Percentiles rank a stretch among this genome's conserved stretches.
Evolutionary conservation across 1,140 invertebrate species (phyloP).

Genomic region (Druon quercuslanigerum): DNA sequence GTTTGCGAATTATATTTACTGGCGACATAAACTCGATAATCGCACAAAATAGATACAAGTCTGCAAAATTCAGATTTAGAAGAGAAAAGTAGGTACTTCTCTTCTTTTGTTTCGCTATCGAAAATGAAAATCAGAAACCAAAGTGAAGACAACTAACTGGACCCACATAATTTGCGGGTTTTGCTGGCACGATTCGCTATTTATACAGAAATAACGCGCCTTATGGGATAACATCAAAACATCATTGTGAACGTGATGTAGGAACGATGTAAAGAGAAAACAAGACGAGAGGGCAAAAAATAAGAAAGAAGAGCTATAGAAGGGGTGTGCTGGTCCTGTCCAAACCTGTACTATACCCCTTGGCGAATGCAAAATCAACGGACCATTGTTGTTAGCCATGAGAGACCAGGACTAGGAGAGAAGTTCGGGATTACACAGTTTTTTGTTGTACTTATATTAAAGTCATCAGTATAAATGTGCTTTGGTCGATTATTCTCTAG

Average conservation of each 20-base stretch:
- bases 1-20: background rate
- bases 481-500: constrained; percentile 18
- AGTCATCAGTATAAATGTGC: constrained; percentile 15
- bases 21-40: constrained; percentile 6
- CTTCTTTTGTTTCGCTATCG: background rate
- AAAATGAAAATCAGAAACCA: constrained; percentile 36
- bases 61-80: constrained; percentile 5
- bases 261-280: constrained; percentile 38
- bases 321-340: constrained; percentile 24
- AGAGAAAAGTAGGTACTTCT: background rate
- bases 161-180: constrained; percentile 55
- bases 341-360: constrained; percentile 35
- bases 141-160: constrained; percentile 60
- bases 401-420: background rate
- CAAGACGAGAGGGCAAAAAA: constrained; percentile 29
- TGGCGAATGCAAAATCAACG: constrained; percentile 60
- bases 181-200: constrained; percentile 52
- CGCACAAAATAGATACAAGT: background rate
- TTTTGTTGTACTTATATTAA: constrained; percentile 18
- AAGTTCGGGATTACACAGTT: background rate
- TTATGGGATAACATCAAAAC: constrained; percentile 71
- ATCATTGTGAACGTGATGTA: constrained; percentile 54
- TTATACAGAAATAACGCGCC: constrained; percentile 68
- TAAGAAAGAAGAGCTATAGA: constrained; percentile 17
- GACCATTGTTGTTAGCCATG: constrained; percentile 48